Conservation (phyloP, 2,113 vertebrate species). For the Isichthys henryi region DNA sequence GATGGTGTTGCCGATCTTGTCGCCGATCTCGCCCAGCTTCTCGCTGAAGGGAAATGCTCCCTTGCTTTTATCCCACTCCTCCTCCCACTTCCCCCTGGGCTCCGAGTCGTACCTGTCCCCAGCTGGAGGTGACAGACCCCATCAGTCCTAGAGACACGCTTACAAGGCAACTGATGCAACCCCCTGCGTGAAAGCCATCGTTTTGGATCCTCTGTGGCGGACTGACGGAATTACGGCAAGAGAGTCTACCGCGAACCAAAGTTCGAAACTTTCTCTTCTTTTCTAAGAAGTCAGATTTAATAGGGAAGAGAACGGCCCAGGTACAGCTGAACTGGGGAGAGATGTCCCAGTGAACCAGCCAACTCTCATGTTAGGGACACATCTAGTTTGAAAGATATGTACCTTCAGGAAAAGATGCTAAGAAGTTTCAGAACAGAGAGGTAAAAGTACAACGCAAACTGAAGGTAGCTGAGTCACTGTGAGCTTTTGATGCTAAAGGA, state of each 20-base stretch:
- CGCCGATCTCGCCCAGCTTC: slow-evolving; percentile 88
- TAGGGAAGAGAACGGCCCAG: neutral
- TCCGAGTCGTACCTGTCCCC: slow-evolving; percentile 84
- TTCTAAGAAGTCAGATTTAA: neutral
- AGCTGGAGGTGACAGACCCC: slow-evolving; percentile 32
- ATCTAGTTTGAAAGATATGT: neutral
- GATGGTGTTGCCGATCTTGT: slow-evolving; percentile 94
- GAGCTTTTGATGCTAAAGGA: neutral
- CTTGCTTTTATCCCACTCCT: slow-evolving; percentile 90
- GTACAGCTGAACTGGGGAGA: neutral
- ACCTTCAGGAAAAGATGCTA: neutral
- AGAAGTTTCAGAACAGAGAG: neutral
- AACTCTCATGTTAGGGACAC: neutral
- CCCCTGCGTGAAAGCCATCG: neutral
- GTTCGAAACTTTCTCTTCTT: neutral
- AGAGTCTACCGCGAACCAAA: neutral
- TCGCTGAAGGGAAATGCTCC: slow-evolving; percentile 88
- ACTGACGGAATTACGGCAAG: neutral
- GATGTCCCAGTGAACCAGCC: neutral
- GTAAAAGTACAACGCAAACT: neutral
- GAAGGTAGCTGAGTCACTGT: neutral
- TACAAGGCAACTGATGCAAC: neutral
- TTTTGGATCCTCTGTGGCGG: neutral
- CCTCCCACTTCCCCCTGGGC: slow-evolving; percentile 81
- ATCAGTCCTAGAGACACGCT: neutral